Conservation (phyloP, 2,113 vertebrate species). For the Pyxicephalus adspersus region DNA sequence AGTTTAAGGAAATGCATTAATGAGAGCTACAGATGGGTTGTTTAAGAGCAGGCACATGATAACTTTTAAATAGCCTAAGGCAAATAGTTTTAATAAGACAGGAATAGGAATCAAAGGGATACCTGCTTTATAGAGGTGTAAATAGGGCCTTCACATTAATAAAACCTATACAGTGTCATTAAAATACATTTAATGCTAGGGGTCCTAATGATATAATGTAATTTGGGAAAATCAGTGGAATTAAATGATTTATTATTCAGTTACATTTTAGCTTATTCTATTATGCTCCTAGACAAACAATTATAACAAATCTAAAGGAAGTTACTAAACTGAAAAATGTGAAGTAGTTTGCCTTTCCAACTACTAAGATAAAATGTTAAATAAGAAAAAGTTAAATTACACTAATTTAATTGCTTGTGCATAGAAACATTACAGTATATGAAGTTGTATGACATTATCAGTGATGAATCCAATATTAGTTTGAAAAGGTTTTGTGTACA, state of each 20-base stretch:
- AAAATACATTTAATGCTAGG: conserved; percentile 17
- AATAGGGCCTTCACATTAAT: conserved; percentile 48
- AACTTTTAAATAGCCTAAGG: conserved; percentile 68
- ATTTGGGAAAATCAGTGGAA: not conserved
- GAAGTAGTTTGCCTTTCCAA: no score
- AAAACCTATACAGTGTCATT: conserved; percentile 10
- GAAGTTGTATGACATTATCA: no score
- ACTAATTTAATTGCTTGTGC: no score
- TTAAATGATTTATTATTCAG: not conserved
- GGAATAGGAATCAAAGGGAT: conserved; percentile 70
- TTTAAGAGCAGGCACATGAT: conserved; percentile 70
- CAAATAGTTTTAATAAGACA: conserved; percentile 73
- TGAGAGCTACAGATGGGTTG: conserved; percentile 69
- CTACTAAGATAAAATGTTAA: no score
- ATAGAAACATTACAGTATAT: no score
- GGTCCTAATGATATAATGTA: not conserved
- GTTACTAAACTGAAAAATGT: no score
- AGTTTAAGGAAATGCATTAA: conserved; percentile 73
- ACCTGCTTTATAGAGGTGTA: conserved; percentile 68
- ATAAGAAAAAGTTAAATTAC: no score
- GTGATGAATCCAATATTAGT: no score
- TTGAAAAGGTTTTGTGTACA: no score
- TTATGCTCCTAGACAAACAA: not conserved
- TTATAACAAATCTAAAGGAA: not conserved
- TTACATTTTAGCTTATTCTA: not conserved